These are phyloP conservation scores for Plebejus argus DNA, from an alignment of 2,888 invertebrate genomes.

Conservation along the genomic window DNA sequence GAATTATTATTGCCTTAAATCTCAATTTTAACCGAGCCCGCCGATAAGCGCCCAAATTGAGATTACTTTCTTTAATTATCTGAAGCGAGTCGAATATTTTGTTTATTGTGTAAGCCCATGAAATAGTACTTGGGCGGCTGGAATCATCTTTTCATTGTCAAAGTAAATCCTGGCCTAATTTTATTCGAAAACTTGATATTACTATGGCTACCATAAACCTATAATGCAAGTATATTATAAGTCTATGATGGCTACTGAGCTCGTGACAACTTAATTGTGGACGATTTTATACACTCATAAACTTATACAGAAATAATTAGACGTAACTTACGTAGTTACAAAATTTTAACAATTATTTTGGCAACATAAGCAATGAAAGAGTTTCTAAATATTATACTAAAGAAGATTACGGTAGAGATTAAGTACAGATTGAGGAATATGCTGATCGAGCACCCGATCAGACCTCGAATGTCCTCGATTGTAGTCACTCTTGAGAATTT, in stretches of 20 bases:
- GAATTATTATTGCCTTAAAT: slow-evolving; percentile 24
- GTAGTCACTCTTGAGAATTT: no score
- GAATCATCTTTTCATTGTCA: neutral
- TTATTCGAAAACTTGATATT: neutral
- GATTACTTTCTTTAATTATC: slow-evolving; percentile 25
- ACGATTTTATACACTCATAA: neutral
- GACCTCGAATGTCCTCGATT: no score
- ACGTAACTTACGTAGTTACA: no score
- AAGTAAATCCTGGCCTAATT: neutral
- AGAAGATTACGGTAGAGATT: no score
- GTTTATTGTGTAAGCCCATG: slow-evolving; percentile 52
- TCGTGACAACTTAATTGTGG: neutral
- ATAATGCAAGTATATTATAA: no score
- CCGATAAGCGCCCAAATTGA: slow-evolving; percentile 9
- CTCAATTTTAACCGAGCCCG: slow-evolving; percentile 11
- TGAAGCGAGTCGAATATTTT: neutral
- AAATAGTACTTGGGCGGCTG: neutral
- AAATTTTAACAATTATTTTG: no score
- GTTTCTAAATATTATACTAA: no score
- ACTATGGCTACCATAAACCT: no score
- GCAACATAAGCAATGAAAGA: no score
- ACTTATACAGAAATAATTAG: neutral
- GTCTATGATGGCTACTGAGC: neutral
- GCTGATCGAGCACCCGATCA: no score
- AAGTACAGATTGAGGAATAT: no score